phyloP scores from a whole-genome alignment of 2,888 invertebrate genomes.

The Drosophila aldrichi region DNA sequence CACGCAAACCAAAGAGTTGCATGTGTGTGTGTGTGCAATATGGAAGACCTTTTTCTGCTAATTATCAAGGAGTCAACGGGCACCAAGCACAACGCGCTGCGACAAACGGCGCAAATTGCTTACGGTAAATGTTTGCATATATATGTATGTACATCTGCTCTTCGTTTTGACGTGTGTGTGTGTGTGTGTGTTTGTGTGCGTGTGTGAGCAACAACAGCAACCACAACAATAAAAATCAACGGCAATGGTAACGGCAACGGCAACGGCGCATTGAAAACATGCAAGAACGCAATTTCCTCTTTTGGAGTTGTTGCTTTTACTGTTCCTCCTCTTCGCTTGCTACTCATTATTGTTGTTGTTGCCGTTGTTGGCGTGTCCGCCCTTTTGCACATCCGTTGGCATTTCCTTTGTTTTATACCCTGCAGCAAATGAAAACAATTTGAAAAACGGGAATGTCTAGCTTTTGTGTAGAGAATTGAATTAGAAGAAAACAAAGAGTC shows the following conservation, averaged over 20 bases:
- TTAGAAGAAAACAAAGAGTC: background rate
- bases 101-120: conserved; percentile 94
- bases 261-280: conserved; percentile 44
- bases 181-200: conserved; percentile 4
- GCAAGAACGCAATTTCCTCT: conserved; percentile 65
- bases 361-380: conserved; percentile 41
- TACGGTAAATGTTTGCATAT: conserved; percentile 88
- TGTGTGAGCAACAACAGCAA: conserved; percentile 14
- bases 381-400: conserved; percentile 40
- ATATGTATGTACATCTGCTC: background rate
- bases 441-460: background rate
- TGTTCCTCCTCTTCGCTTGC: conserved; percentile 23
- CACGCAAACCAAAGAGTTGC: conserved; percentile 22
- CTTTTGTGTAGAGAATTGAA: background rate
- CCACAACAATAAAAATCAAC: conserved; percentile 3
- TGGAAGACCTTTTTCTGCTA: conserved; percentile 95
- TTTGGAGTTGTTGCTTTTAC: conserved; percentile 25
- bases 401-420: conserved; percentile 53
- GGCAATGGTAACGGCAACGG: background rate
- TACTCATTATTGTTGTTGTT: conserved; percentile 22
- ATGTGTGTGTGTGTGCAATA: conserved; percentile 81
- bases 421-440: background rate
- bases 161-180: background rate
- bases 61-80: conserved; percentile 94
- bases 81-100: conserved; percentile 90